Evolutionary conservation across 2,113 vertebrate genomes (phyloP).

Genomic region (Rhadina sibilatrix): DNA sequence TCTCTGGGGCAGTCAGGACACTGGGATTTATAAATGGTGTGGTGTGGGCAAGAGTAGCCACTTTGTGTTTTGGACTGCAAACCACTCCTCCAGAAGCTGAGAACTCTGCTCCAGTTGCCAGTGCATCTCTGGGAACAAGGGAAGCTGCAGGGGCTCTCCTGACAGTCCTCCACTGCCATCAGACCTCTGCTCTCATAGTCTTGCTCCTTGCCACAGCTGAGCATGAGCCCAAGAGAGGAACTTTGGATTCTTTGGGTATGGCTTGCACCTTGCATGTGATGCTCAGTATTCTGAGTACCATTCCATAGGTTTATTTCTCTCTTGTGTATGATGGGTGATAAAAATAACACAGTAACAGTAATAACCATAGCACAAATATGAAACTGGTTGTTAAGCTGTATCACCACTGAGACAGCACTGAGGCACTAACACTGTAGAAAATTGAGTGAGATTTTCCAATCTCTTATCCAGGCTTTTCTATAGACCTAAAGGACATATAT

Average conservation of each 20-base stretch:
- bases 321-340: not conserved
- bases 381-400: not conserved
- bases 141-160: not conserved
- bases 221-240: rapidly evolving
- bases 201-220: not conserved
- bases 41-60: not conserved
- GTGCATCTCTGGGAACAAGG: not conserved
- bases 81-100: not conserved
- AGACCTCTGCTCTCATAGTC: rapidly evolving
- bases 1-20: not conserved
- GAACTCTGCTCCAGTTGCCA: not conserved
- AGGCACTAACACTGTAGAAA: not conserved
- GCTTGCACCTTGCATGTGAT: not conserved
- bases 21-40: not conserved
- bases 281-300: not conserved
- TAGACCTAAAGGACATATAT: not conserved
- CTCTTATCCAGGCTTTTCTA: not conserved
- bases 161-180: not conserved
- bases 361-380: not conserved
- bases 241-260: not conserved
- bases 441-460: not conserved
- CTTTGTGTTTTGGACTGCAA: not conserved
- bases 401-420: not conserved
- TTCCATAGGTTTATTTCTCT: not conserved
- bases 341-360: not conserved